Percentiles rank a stretch among this genome's conserved stretches.
phyloP scores from a whole-genome alignment of 2,797 vertebrate genomes.

The Lacerta agilis region DNA sequence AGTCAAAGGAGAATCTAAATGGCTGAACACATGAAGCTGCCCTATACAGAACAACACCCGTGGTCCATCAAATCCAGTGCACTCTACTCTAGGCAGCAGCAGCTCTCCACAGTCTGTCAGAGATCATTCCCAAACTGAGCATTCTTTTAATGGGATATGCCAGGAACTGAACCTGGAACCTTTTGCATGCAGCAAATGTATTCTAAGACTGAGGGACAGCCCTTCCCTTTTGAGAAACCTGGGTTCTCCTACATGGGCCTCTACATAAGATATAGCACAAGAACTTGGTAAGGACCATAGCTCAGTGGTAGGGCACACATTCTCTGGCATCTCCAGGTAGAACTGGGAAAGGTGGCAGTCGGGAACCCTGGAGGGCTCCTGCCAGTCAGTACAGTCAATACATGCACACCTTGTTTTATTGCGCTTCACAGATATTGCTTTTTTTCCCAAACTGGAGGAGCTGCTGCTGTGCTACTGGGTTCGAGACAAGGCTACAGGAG shows the following conservation, averaged over 20 bases:
- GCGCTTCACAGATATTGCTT: too few species aligned
- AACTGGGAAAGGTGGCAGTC: not conserved
- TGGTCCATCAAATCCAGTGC: not conserved
- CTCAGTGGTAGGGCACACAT: not conserved
- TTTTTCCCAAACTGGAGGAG: too few species aligned
- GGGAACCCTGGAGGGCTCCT: not conserved
- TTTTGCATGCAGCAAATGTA: not conserved
- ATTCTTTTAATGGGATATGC: not conserved
- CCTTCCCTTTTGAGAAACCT: not conserved
- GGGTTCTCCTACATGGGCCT: not conserved
- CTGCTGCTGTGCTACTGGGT: too few species aligned
- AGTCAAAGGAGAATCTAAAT: slow-evolving; percentile 29
- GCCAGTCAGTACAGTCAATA: too few species aligned
- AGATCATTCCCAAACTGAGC: not conserved
- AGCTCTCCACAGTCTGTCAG: not conserved
- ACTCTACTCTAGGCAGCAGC: not conserved
- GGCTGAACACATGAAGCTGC: not conserved
- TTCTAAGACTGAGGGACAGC: not conserved
- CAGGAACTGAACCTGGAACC: not conserved
- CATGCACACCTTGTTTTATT: too few species aligned
- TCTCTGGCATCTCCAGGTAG: not conserved
- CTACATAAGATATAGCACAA: not conserved
- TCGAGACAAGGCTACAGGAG: too few species aligned
- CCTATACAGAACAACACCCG: not conserved
- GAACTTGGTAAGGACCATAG: not conserved